phyloP scores from a whole-genome alignment of 2,113 vertebrate species.

The Clarias batrachus region DNA sequence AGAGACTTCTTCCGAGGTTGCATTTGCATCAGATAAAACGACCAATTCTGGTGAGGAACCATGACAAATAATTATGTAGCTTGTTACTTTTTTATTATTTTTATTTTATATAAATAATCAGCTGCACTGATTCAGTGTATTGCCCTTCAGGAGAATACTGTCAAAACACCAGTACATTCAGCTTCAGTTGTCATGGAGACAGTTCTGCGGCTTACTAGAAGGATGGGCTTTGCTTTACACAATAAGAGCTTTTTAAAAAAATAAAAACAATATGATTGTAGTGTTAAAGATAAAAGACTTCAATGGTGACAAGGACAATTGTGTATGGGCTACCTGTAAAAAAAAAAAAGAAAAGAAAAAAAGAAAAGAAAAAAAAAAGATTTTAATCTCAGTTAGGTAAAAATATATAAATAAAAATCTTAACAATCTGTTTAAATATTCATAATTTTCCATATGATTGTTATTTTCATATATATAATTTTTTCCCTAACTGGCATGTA shows the following conservation, averaged over 20 bases:
- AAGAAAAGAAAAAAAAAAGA: too few relatives aligned
- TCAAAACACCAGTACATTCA: slow-evolving; percentile 24
- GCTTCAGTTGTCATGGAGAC: slow-evolving; percentile 59
- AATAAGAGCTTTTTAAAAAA: slow-evolving; percentile 30
- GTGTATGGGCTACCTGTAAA: background rate
- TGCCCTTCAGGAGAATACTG: slow-evolving; percentile 11
- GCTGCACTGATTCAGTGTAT: background rate
- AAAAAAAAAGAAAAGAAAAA: background rate
- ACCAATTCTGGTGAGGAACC: slow-evolving; percentile 63
- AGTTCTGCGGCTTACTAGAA: slow-evolving; percentile 32
- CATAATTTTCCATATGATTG: background rate
- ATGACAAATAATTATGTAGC: background rate
- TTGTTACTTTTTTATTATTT: background rate
- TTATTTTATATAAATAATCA: background rate
- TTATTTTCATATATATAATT: background rate
- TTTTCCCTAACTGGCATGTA: background rate
- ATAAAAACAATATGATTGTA: background rate
- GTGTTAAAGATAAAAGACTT: background rate
- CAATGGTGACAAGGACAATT: background rate
- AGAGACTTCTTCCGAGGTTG: slow-evolving; percentile 66
- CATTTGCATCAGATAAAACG: slow-evolving; percentile 69
- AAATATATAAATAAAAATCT: background rate
- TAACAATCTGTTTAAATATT: background rate
- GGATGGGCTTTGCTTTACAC: slow-evolving; percentile 30
- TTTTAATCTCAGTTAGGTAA: background rate